Percentiles rank a stretch among this genome's conserved stretches.
Evolutionary conservation across 2,888 invertebrate genomes (phyloP).

Genomic region (Cerastis leucographa): DNA sequence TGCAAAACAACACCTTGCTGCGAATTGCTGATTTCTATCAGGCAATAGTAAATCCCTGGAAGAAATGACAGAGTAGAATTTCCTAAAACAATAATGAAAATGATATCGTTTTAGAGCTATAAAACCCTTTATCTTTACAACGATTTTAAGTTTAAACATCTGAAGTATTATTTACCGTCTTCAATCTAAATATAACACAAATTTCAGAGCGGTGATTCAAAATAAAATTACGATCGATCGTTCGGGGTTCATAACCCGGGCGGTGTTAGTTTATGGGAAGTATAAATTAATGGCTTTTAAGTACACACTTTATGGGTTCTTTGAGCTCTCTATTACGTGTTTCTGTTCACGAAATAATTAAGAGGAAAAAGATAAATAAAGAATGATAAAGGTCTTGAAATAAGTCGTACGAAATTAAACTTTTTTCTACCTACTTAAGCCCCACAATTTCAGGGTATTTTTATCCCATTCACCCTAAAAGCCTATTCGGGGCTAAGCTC

Average conservation of each 20-base stretch:
- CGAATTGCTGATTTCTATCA: no score
- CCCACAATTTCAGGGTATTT: conserved; percentile 47
- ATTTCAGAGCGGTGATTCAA: conserved; percentile 47
- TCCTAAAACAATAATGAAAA: conserved; percentile 29
- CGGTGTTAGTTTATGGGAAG: conserved; percentile 47
- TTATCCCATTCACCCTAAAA: conserved; percentile 57
- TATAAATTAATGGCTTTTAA: conserved; percentile 51
- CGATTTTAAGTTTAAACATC: conserved; percentile 30
- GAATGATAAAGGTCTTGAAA: conserved; percentile 16
- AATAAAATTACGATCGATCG: conserved; percentile 64
- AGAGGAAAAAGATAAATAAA: conserved; percentile 7
- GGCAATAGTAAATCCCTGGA: not conserved
- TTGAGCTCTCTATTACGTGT: conserved; percentile 42
- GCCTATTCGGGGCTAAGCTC: conserved; percentile 54
- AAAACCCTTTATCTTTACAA: conserved; percentile 34
- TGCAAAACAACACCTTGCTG: no score
- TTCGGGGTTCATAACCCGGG: conserved; percentile 54
- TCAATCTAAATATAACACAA: conserved; percentile 53
- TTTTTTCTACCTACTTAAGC: conserved; percentile 20
- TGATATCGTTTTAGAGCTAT: conserved; percentile 17
- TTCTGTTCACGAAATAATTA: conserved; percentile 37
- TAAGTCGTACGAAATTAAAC: conserved; percentile 26
- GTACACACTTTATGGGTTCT: conserved; percentile 44
- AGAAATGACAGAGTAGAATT: not conserved
- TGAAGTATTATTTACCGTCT: conserved; percentile 36